Evolutionary conservation across 1,140 invertebrate species (phyloP), one percentile per base, ranked within the genome.

Genomic region (Chlorops oryzae): DNA sequence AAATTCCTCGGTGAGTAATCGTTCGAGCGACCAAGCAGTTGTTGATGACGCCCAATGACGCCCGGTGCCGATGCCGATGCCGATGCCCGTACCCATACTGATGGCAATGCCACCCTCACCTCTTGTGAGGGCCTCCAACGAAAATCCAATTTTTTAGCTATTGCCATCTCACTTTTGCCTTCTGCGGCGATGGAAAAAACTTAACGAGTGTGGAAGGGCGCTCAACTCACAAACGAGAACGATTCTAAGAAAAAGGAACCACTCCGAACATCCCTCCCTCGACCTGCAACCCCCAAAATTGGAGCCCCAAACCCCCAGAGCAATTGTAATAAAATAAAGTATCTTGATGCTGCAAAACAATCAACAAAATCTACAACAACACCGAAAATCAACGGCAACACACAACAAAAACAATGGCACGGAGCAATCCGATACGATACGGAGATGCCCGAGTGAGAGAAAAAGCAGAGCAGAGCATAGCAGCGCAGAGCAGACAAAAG

Each of bases 1-100:
- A 70, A 69, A 70, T 70, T 63, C 63, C 63, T 66, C 57, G 59
- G 58, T 70, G 66, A 69, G 63, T 70, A 70, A 70, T 70, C 63
- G 65, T 47, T 51, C 20, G n/a, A 12, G 17, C 22, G 38, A 15
- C 17, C 12, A 15, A 38, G 6, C 18, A 6, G 35, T 38, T 38
- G 35, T 38, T 32, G 27, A 9, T 38, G 35, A 15, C 5, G 35
- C n/a, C n/a, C n/a, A n/a, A n/a, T n/a, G n/a, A n/a, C n/a, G n/a
- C n/a, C n/a, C n/a, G n/a, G n/a, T n/a, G n/a, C n/a, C n/a, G n/a
- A n/a, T n/a, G n/a, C n/a, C n/a, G n/a, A n/a, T n/a, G n/a, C n/a
- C n/a, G n/a, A n/a, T n/a, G n/a, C n/a, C n/a, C n/a, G n/a, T n/a
- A n/a, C n/a, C n/a, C n/a, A n/a, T n/a, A n/a, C n/a, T n/a, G n/a